These are phyloP conservation scores for Kradibia gibbosae DNA, from an alignment of 1,140 invertebrate species.

Conservation along the genomic window DNA sequence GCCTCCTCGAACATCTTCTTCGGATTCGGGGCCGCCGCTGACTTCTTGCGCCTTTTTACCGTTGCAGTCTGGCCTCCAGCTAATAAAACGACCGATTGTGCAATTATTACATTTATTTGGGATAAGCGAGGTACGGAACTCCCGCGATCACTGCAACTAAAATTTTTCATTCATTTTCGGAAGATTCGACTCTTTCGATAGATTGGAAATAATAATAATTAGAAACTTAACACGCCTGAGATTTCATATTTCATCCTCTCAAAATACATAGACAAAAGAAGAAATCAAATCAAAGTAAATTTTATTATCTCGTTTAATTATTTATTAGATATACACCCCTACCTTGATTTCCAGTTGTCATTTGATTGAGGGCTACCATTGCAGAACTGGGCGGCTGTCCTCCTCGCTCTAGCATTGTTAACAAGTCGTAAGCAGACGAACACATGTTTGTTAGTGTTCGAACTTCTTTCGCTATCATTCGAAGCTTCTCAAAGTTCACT, in stretches of 20 bases:
- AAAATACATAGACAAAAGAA: too few relatives aligned
- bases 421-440: conserved; percentile 91
- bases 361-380: conserved; percentile 90
- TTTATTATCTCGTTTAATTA: too few relatives aligned
- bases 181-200: too few relatives aligned
- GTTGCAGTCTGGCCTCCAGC: conserved; percentile 77
- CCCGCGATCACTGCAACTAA: too few relatives aligned
- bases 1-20: conserved; percentile 99
- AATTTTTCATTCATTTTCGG: too few relatives aligned
- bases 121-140: background rate
- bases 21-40: conserved; percentile 91
- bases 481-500: conserved; percentile 98
- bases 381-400: conserved; percentile 90
- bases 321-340: background rate
- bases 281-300: too few relatives aligned
- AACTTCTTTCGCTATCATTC: conserved; percentile 99
- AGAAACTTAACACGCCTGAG: too few relatives aligned
- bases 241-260: too few relatives aligned
- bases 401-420: conserved; percentile 87
- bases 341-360: conserved; percentile 79
- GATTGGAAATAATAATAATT: too few relatives aligned
- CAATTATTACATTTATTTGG: background rate
- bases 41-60: conserved; percentile 92
- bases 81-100: background rate
- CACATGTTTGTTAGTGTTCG: conserved; percentile 95